phyloP scores from a whole-genome alignment of 1,140 invertebrate genomes.

The Achatina immaculata region DNA sequence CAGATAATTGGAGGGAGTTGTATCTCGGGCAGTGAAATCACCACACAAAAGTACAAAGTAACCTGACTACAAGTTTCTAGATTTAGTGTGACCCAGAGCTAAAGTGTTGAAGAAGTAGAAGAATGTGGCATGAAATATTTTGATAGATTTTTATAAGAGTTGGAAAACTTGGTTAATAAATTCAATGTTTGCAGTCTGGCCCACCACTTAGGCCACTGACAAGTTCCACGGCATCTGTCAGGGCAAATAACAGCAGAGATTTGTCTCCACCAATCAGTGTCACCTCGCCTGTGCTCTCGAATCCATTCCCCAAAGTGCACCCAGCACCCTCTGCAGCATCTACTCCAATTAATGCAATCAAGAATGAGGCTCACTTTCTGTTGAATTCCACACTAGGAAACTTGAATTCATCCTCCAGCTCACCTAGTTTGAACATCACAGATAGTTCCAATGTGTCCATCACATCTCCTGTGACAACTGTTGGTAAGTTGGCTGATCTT shows the following conservation, averaged over 20 bases:
- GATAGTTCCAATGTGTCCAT: slow-evolving; percentile 14
- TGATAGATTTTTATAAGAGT: no score
- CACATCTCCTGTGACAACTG: neutral
- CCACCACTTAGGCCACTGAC: slow-evolving; percentile 8
- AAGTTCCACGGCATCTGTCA: neutral
- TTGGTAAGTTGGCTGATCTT: slow-evolving; percentile 5
- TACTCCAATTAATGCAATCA: neutral
- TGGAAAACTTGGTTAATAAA: no score
- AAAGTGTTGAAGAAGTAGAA: no score
- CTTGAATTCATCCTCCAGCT: neutral
- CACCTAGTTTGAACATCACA: slow-evolving; percentile 15
- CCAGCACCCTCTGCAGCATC: neutral
- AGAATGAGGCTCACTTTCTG: neutral
- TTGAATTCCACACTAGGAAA: neutral
- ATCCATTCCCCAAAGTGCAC: slow-evolving; percentile 39
- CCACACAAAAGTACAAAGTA: no score
- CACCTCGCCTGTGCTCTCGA: slow-evolving; percentile 31
- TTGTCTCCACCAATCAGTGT: slow-evolving; percentile 31
- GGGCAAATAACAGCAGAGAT: slow-evolving; percentile 20
- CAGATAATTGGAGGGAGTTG: no score
- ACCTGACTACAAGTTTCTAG: no score
- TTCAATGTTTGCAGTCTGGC: no score
- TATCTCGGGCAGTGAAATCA: no score
- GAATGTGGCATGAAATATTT: no score
- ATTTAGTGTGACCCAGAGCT: no score